phyloP scores from a whole-genome alignment of 2,797 vertebrate species.

The Muraenolepis orangiensis region DNA sequence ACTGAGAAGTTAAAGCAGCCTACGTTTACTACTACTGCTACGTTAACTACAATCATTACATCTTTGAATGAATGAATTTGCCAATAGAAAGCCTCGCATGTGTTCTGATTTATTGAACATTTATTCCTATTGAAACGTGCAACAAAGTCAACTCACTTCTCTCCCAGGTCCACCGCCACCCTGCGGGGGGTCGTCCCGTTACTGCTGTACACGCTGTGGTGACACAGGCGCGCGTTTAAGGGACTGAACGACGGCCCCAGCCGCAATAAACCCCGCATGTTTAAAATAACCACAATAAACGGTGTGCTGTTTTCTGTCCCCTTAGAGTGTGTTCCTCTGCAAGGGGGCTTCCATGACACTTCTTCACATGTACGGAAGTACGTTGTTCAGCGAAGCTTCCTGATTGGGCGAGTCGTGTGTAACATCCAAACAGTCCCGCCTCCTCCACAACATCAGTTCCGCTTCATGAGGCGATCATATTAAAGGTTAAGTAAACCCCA shows the following conservation, averaged over 20 bases:
- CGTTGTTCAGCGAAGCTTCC: not conserved
- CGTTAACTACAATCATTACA: not conserved
- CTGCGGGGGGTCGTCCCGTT: constrained; percentile 38
- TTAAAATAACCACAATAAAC: not conserved
- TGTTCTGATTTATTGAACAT: not conserved
- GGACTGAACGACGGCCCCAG: constrained; percentile 38
- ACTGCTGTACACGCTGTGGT: constrained; percentile 67
- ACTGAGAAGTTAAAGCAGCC: not conserved
- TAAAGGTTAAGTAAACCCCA: not conserved
- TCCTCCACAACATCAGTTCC: not conserved
- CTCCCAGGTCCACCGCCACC: constrained; percentile 68
- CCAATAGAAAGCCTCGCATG: not conserved
- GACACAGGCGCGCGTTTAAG: constrained; percentile 52
- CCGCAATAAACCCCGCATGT: constrained; percentile 52
- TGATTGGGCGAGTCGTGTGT: constrained; percentile 57
- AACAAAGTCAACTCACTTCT: constrained; percentile 66
- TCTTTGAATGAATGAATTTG: not conserved
- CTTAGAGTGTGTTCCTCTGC: constrained; percentile 16
- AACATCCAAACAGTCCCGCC: constrained; percentile 3
- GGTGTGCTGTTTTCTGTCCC: not conserved
- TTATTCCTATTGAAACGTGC: not conserved
- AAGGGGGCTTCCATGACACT: constrained; percentile 60
- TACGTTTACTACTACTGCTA: no score
- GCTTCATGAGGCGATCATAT: not conserved
- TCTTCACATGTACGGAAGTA: constrained; percentile 49